phyloP scores from a whole-genome alignment of 2,888 invertebrate genomes.

The Meliscaeva auricollis region DNA sequence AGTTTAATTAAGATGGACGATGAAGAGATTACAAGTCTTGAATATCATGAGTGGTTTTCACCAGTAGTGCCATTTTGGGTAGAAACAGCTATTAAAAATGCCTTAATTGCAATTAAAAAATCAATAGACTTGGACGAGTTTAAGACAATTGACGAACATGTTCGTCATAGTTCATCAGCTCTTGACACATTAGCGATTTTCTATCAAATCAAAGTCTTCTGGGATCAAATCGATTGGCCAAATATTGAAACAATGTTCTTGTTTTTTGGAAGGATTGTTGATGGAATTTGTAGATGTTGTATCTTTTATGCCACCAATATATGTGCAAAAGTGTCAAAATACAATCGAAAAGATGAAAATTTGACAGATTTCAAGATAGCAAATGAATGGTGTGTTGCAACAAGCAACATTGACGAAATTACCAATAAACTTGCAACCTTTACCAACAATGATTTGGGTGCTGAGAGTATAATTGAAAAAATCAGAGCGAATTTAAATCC shows the following conservation, averaged over 20 bases:
- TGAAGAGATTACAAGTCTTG: conserved; percentile 87
- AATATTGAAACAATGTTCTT: conserved; percentile 96
- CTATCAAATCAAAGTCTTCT: conserved; percentile 97
- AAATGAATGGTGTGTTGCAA: conserved; percentile 95
- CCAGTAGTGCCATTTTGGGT: conserved; percentile 97
- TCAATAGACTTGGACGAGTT: conserved; percentile 95
- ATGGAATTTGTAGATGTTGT: conserved; percentile 96
- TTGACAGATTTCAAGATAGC: conserved; percentile 92
- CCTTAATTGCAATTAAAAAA: conserved; percentile 93
- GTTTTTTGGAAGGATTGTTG: conserved; percentile 96
- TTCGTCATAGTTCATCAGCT: conserved; percentile 97
- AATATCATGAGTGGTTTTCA: conserved; percentile 95
- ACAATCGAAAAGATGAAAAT: conserved; percentile 85
- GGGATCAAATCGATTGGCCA: conserved; percentile 98
- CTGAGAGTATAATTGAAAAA: conserved; percentile 89
- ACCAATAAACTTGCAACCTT: conserved; percentile 93
- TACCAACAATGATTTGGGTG: conserved; percentile 91
- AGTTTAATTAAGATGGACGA: conserved; percentile 76
- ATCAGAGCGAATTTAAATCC: conserved; percentile 90
- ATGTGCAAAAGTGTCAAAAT: conserved; percentile 89
- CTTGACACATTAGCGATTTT: conserved; percentile 96
- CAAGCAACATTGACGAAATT: conserved; percentile 98
- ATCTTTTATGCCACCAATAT: conserved; percentile 95
- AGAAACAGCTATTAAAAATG: conserved; percentile 95
- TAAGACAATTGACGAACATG: conserved; percentile 91